Base-by-base conservation (phyloP, 2,797 vertebrate genomes). In the Astyanax mexicanus region DNA sequence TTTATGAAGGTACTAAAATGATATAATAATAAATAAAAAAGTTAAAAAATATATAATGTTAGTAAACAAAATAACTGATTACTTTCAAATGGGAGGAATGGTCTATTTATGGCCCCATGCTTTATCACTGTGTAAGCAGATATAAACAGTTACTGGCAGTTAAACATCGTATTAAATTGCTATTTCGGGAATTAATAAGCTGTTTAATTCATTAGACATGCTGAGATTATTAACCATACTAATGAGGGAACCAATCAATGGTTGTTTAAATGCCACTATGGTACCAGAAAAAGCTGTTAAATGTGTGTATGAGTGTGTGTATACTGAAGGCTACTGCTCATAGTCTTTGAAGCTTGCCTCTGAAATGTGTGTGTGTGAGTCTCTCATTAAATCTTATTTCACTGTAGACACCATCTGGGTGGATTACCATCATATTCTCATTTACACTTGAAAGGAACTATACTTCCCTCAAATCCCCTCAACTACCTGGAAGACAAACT, bases 391-490 rank as follows among this genome's bases (percentile, higher is more conserved):
- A 37, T 27, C 47, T 17, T 27, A 55, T 75, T 84, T 75, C 75
- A 68, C 76, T 78, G 55, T 80, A 78, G 83, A 69, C 65, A 83
- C 80, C 81, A 82, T 82, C 80, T 81, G 72, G 81, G 75, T 80
- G 77, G 80, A 86, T 84, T 79, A 82, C 23, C 55, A 81, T 84
- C 73, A 72, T 44, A 66, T 74, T 86, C 70, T 82, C 67, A 88
- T 89, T 89, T 87, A 62, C 81, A 81, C 71, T 81, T 69, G 51
- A 84, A 84, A 75, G 78, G 75, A 40, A 21, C 57, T 77, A 79
- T 69, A 54, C 78, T 80, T 79, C 74, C 51, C 65, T 80, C 80
- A 79, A 86, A 84, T 67, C 72, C 84, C 77, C 78, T 6, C 3
- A 79, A 81, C 77, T 74, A 15, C 69, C 21, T 77, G 37, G 25